Evolutionary conservation across 2,888 invertebrate species (phyloP), one percentile per base, ranked within the genome.

Genomic region (Pharmacophagus antenor): DNA sequence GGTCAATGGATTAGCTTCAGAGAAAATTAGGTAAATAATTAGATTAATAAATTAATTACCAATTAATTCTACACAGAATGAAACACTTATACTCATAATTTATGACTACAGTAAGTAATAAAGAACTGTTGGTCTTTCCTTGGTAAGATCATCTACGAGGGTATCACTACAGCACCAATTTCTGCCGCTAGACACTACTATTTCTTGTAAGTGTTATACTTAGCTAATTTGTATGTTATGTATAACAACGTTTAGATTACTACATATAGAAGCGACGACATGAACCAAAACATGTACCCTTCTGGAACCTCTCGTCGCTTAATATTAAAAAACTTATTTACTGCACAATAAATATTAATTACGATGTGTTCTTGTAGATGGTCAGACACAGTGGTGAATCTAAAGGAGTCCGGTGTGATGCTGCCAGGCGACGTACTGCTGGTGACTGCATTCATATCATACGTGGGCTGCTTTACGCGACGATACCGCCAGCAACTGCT

Each of bases 371-470:
- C 23, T 51, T 15, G 15, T 60, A 90, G 91, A 75, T 91, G 91
- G 91, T 87, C 89, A 23, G 76, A 81, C 6, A 85, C 85, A 0
- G 86, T 88, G 48, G 79, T 80, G 58, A 94, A 94, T 67, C 92
- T 96, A 58, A 93, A 94, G 67, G 90, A 92, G 62, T 94, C 95
- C 12, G 95, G 94, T 23, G 85, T 92, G 22, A 96, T 96, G 62
- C 84, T 98, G 58, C 97, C 98, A 0, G 98, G 98, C 0, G 98
- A 98, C 74, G 95, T 97, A 27, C 86, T 98, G 0, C 83, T 98
- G 23, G 94, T 97, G 31, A 96, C 97, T 0, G 97, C 98, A 12
- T 98, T 98, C 82, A 95, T 98, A 56, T 98, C 98, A 0, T 98
- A 98, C 79, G 96, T 98, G 27, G 98, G 98, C 1, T 97, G 97